phyloP scores from a whole-genome alignment of 2,888 invertebrate genomes.

The Cosmorhoe ocellata region DNA sequence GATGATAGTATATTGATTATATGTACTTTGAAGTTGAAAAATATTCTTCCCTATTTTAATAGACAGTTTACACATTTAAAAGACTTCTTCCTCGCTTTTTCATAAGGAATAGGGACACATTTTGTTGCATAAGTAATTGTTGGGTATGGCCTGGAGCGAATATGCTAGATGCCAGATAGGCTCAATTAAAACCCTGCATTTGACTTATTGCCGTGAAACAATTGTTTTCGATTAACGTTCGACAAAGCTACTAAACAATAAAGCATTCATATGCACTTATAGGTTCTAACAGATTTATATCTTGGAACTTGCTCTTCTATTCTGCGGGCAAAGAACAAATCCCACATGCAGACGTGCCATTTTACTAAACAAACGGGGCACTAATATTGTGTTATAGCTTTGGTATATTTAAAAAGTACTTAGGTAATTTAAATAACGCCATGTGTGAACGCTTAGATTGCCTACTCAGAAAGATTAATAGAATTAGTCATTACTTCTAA shows the following conservation, averaged over 20 bases:
- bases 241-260: constrained; percentile 70
- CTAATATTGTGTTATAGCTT: too few species aligned
- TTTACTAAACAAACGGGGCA: not conserved
- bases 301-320: not conserved
- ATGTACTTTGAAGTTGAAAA: constrained; percentile 19
- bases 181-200: constrained; percentile 71
- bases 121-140: constrained; percentile 32
- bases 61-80: constrained; percentile 5
- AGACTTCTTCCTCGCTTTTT: not conserved
- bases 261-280: constrained; percentile 51
- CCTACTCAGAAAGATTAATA: too few species aligned
- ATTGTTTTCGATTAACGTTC: constrained; percentile 78
- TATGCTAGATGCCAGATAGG: constrained; percentile 58
- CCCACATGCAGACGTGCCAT: not conserved
- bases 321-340: constrained; percentile 3
- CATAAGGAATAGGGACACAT: constrained; percentile 14
- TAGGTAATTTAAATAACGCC: too few species aligned
- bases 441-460: too few species aligned
- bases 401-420: too few species aligned
- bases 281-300: constrained; percentile 40
- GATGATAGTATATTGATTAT: constrained; percentile 37
- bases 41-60: constrained; percentile 10
- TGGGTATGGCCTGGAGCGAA: constrained; percentile 49
- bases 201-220: constrained; percentile 74
- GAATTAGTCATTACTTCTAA: too few species aligned